Conservation (phyloP, 2,888 invertebrate genomes). For the Globia sparganii region DNA sequence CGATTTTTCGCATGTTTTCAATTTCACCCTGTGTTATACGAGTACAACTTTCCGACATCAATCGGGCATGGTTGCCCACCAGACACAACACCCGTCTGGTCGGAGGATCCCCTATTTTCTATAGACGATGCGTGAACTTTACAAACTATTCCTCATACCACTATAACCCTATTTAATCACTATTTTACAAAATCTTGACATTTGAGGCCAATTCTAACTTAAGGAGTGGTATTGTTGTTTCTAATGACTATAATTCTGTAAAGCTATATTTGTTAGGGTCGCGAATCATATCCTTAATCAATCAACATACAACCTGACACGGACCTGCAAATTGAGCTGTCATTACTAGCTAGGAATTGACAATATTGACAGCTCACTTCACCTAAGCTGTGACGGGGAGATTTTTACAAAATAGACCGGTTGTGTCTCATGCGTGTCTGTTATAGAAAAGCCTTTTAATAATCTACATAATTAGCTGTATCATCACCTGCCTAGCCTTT, state of each 20-base stretch:
- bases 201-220: not conserved
- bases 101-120: not conserved
- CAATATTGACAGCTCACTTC: not conserved
- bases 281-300: not conserved
- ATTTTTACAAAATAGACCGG: not conserved
- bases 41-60: not conserved
- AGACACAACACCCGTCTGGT: not conserved
- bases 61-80: not conserved
- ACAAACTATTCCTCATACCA: not conserved
- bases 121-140: not conserved
- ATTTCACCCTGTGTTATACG: too few species aligned
- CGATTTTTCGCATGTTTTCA: too few species aligned
- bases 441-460: too few species aligned
- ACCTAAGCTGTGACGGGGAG: not conserved
- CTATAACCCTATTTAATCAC: not conserved
- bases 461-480: too few species aligned
- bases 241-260: not conserved
- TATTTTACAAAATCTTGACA: not conserved
- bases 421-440: too few species aligned
- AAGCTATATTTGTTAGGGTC: not conserved
- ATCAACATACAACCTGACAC: not conserved
- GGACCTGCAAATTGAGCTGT: too few species aligned
- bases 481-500: too few species aligned
- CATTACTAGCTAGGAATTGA: not conserved
- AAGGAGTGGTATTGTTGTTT: not conserved